Evolutionary conservation across 2,797 vertebrate species (phyloP), one percentile per base, ranked within the genome.

Genomic region (Enteromius afrohamiltoni): DNA sequence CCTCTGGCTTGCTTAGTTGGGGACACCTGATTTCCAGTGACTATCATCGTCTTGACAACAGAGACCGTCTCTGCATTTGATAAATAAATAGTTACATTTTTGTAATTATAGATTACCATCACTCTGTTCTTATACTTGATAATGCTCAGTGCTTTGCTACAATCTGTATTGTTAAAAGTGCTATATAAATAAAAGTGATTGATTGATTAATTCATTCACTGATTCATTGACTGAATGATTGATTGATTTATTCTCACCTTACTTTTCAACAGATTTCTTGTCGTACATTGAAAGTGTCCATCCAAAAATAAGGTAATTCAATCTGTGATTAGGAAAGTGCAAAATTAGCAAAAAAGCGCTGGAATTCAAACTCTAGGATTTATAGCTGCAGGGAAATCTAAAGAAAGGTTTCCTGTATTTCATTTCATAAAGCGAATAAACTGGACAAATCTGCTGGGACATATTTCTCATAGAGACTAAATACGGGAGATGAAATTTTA

Each of bases 401-500:
- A 40, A 58, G 9, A 80, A 80, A 49, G 42, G 21, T 64, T 64
- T 74, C n/a, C 40, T 71, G 47, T 73, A 73, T 47, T 81, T 80
- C 45, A 67, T 83, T 83, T 77, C 49, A 77, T 68, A 67, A 53
- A 26, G 47, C 21, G 26, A 49, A 64, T 49, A 75, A 76, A 65
- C 45, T 77, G 73, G 51, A 23, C 47, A 16, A 68, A 83, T 69
- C 73, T 75, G 45, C 14, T 29, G 51, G 73, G 81, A 68, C 73
- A 31, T 70, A 55, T 76, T 60, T 76, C 40, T 76, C 45, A 68
- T 3, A 19, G 49, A 68, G 64, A 69, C 73, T 71, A 74, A 82
- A 82, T 51, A 82, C 23, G 42, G 29, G 53, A 73, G 55, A 73
- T 49, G 29, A 64, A 64, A 51, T 31, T 82, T 73, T 64, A 82